phyloP scores from a whole-genome alignment of 1,140 invertebrate species.

The Listronotus oregonensis region DNA sequence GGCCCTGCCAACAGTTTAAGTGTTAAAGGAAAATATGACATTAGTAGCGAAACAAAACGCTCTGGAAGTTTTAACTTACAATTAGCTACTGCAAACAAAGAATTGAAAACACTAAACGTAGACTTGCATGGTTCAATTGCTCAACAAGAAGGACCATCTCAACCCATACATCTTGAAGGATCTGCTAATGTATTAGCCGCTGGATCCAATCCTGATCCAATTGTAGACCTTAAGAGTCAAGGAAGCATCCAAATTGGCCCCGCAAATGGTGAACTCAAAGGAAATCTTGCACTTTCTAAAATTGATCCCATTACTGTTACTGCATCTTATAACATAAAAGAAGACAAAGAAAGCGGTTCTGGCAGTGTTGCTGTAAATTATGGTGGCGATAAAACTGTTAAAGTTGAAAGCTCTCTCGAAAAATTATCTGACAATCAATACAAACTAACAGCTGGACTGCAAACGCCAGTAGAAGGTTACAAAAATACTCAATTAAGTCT shows the following conservation, averaged over 20 bases:
- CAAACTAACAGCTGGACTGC: conserved; percentile 54
- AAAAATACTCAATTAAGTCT: conserved; percentile 63
- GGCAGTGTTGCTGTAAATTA: conserved; percentile 58
- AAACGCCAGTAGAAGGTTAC: conserved; percentile 61
- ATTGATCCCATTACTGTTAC: conserved; percentile 39
- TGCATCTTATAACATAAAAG: conserved; percentile 35
- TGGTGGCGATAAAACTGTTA: conserved; percentile 61
- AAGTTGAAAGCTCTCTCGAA: conserved; percentile 52
- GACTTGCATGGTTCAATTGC: conserved; percentile 44
- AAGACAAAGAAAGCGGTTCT: conserved; percentile 34
- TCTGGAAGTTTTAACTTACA: conserved; percentile 53
- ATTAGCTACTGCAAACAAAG: conserved; percentile 59
- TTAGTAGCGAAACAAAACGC: conserved; percentile 55
- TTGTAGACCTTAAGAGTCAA: conserved; percentile 38
- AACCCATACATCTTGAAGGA: conserved; percentile 32
- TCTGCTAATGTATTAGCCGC: conserved; percentile 27
- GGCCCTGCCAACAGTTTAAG: conserved; percentile 18
- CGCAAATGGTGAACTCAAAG: conserved; percentile 38
- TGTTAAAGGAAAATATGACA: conserved; percentile 41
- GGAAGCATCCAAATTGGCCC: conserved; percentile 44
- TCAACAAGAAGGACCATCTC: conserved; percentile 5
- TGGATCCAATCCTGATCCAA: conserved; percentile 27
- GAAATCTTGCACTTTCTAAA: conserved; percentile 44
- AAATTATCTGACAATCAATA: conserved; percentile 56
- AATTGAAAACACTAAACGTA: conserved; percentile 59